Conservation (phyloP, 2,113 vertebrate species). For the Triplophysa rosa region DNA sequence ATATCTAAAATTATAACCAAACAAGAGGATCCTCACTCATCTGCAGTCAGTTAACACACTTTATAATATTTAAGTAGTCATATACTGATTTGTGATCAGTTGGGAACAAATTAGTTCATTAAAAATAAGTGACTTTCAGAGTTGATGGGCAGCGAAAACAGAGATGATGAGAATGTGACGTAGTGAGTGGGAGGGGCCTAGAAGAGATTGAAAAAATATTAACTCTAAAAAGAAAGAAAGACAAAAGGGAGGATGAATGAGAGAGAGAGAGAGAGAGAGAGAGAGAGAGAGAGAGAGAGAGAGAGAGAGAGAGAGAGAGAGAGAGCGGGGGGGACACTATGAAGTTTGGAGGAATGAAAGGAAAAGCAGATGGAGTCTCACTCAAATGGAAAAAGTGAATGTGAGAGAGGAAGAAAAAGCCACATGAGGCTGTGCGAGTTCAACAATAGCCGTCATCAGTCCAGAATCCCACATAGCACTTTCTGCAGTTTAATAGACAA, state of each 20-base stretch:
- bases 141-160: not conserved
- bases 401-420: constrained; percentile 22
- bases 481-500: constrained; percentile 29
- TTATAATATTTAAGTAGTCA: not conserved
- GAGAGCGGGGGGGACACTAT: not conserved
- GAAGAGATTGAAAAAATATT: not conserved
- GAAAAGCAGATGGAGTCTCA: constrained; percentile 11
- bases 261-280: not conserved
- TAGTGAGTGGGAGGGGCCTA: not conserved
- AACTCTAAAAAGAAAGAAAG: not conserved
- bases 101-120: not conserved
- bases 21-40: not conserved
- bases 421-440: not conserved
- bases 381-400: constrained; percentile 28
- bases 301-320: not conserved
- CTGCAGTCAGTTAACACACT: not conserved
- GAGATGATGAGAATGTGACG: not conserved
- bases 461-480: not conserved
- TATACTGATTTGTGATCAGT: not conserved
- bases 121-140: no score
- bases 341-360: not conserved
- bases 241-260: not conserved
- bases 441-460: constrained; percentile 26
- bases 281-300: not conserved
- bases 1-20: not conserved